Evolutionary conservation across 1,140 invertebrate species (phyloP).

Genomic region (Triops longicaudatus): DNA sequence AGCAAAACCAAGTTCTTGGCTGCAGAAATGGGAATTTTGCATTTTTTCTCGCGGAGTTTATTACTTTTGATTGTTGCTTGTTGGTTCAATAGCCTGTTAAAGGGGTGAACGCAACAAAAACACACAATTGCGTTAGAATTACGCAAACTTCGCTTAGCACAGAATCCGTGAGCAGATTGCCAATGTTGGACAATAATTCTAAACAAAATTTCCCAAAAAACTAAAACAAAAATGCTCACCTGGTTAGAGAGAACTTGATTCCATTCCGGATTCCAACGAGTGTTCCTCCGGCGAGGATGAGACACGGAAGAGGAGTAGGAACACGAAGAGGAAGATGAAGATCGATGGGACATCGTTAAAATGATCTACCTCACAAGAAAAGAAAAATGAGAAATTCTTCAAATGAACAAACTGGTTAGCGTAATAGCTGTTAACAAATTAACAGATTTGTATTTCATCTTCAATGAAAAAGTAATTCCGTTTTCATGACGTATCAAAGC

Average conservation of each 20-base stretch:
- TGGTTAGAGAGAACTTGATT: conserved; percentile 24
- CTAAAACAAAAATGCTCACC: neutral
- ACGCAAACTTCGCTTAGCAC: neutral
- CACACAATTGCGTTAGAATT: no score
- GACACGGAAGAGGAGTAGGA: neutral
- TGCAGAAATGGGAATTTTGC: no score
- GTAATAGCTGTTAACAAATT: no score
- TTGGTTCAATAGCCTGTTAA: no score
- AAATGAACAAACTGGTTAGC: neutral
- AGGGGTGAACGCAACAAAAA: no score
- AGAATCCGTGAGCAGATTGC: neutral
- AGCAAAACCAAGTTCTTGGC: no score
- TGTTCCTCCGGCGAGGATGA: neutral
- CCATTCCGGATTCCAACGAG: conserved; percentile 22
- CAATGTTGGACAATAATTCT: neutral
- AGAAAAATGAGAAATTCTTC: neutral
- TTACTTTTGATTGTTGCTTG: no score
- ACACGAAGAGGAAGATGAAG: neutral
- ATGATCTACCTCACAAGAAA: neutral
- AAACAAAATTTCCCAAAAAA: neutral
- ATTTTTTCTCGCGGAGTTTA: no score
- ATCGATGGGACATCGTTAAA: neutral
- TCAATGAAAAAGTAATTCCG: neutral
- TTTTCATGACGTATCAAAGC: neutral
- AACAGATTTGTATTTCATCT: no score